These are phyloP conservation scores for Gymnocypris eckloni DNA, from an alignment of 2,797 vertebrate genomes.

Conservation along the genomic window DNA sequence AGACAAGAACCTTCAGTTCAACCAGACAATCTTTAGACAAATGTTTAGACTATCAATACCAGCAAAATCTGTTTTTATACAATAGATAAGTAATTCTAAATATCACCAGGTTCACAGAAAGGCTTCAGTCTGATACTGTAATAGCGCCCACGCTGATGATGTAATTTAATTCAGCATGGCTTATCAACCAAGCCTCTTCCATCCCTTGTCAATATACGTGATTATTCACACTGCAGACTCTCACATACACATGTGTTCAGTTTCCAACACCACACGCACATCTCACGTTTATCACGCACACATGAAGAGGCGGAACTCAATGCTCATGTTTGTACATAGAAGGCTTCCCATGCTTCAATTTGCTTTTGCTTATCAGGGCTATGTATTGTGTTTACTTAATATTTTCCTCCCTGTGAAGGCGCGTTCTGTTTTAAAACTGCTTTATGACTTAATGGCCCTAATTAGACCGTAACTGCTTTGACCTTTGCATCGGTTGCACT, in stretches of 20 bases:
- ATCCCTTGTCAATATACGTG: slow-evolving; percentile 5
- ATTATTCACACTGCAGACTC: background rate
- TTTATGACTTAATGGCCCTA: slow-evolving; percentile 36
- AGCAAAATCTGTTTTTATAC: background rate
- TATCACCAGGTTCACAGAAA: slow-evolving; percentile 4
- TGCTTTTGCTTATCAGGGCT: slow-evolving; percentile 6
- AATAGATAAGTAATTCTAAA: background rate
- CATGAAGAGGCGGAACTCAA: background rate
- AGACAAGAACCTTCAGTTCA: background rate
- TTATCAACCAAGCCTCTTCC: slow-evolving; percentile 33
- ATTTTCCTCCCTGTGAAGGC: background rate
- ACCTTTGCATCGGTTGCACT: slow-evolving; percentile 32
- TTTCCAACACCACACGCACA: background rate
- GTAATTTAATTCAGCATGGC: slow-evolving; percentile 33
- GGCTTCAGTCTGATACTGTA: background rate
- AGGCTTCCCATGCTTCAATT: slow-evolving; percentile 1
- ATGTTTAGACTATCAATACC: background rate
- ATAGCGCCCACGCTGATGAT: slow-evolving; percentile 32
- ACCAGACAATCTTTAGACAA: background rate
- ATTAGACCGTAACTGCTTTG: background rate
- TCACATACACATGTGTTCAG: background rate
- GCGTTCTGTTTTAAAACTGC: background rate
- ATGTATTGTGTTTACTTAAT: slow-evolving; percentile 30
- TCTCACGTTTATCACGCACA: background rate
- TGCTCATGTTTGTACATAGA: background rate